Evolutionary conservation across 2,113 vertebrate species (phyloP), one percentile per base, ranked within the genome.

Genomic region (Gorilla gorilla): DNA sequence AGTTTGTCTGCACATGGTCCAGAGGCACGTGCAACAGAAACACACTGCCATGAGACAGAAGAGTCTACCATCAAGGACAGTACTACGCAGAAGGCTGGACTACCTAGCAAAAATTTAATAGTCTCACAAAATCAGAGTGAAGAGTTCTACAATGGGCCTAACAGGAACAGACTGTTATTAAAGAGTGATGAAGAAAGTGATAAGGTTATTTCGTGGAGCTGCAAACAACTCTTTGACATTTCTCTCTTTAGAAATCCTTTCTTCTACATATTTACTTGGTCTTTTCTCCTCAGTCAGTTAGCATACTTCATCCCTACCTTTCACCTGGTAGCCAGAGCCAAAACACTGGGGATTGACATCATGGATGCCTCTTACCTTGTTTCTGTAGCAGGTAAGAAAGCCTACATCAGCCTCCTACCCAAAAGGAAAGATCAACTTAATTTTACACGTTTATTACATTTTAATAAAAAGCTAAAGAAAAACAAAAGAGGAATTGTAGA

Each of bases 281-380:
- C 99, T 13, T 97, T 99, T 94, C 97, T 99, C 66, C 99, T 99
- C 98, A 99, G 99, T 97, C 99, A 99, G 97, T 48, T 99, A 96
- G 99, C 99, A 30, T 99, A 99, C 96, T 99, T 99, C 38, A 99
- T 99, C 97, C 99, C 99, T 14, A 99, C 98, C 93, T 99, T 99
- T 98, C 99, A 99, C 97, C 98, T 99, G 90, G 99, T 99, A 59
- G 99, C 99, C 0, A 98, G 99, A 43, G 99, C 99, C 97, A 98
- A 98, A 98, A 99, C 98, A 2, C 96, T 99, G 97, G 99, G 99
- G 40, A 99, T 99, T 23, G 98, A 99, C 87, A 97, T 99, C 93
- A 99, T 99, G 99, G 99, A 99, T 8, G 99, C 99, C 52, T 99
- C 99, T 12, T 99, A 99, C 94, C 99, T 99, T 89, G 98, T 99